Base-by-base conservation (phyloP, 2,797 vertebrate genomes). In the Chaetodon trifasciatus region DNA sequence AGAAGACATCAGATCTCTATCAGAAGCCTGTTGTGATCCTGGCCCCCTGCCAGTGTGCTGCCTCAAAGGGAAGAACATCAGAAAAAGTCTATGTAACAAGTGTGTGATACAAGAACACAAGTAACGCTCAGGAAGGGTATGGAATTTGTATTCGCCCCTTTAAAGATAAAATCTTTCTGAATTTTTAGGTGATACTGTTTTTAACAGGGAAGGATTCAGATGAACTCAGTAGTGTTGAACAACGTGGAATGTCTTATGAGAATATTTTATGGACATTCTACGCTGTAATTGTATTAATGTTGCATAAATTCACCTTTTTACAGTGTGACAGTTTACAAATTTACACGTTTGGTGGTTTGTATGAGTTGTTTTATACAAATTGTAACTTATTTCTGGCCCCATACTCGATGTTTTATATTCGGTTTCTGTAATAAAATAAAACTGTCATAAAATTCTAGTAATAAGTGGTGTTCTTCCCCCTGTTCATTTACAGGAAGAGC, bases 381-480 rank as follows among this genome's bases (percentile, higher is more conserved):
- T 47, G 24, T 46, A 24, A 6, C 0, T 28, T 56, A 21, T 69
- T 44, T 44, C 5, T 55, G 37, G 6, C n/a, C 9, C 6, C 4
- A n/a, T 24, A 11, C 3, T 37, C 19, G 8, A 3, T 28, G 37
- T 44, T 56, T 55, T 42, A 15, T 6, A 46, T 32, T 47, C 49
- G 17, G 21, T 60, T 71, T 60, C 55, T 58, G 6, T 47, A 5
- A 24, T 69, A 21, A 55, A 56, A 44, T 28, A 70, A 47, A 71
- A 12, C n/a, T 23, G 9, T 23, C 19, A 53, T 23, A 53, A 56
- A 56, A 55, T 28, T 11, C 19, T n/a, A 42, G 16, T 64, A 17
- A 11, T 24, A 16, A 53, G 3, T 5, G 17, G 10, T 19, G 44
- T 42, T 11, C 5, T n/a, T 53, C 3, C 32, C 7, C 52, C 16